phyloP scores from a whole-genome alignment of 2,113 vertebrate genomes.

The Platichthys stellatus region DNA sequence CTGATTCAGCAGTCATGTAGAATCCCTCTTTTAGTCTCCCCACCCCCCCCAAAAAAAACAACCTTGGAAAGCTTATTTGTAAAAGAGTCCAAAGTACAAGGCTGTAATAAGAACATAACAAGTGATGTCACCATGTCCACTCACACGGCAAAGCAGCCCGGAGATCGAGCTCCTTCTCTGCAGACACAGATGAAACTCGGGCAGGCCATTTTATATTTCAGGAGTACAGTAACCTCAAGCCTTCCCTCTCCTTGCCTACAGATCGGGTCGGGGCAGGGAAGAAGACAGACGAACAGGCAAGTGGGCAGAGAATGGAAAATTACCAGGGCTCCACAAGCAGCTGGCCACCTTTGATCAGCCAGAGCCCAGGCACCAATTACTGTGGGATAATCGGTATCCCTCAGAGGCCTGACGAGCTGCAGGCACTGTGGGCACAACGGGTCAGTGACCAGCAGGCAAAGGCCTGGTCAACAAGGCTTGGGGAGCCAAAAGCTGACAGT shows the following conservation, averaged over 20 bases:
- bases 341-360: constrained; percentile 69
- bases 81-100: constrained; percentile 18
- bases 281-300: constrained; percentile 36
- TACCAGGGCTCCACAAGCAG: constrained; percentile 64
- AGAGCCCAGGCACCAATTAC: constrained; percentile 68
- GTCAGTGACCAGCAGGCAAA: constrained; percentile 68
- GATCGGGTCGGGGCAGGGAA: constrained; percentile 22
- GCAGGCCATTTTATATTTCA: constrained; percentile 1
- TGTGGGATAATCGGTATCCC: constrained; percentile 55
- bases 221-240: background rate
- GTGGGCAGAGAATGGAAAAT: constrained; percentile 62
- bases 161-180: background rate
- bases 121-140: constrained; percentile 28
- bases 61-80: constrained; percentile 11
- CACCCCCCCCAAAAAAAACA: background rate
- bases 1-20: constrained; percentile 31
- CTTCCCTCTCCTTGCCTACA: constrained; percentile 6
- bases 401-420: constrained; percentile 60
- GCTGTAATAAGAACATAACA: constrained; percentile 24
- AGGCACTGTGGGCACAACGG: constrained; percentile 60
- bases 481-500: constrained; percentile 57
- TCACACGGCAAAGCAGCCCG: background rate
- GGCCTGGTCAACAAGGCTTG: constrained; percentile 55
- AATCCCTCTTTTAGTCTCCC: constrained; percentile 9
- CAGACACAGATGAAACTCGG: constrained; percentile 22